A percentile compares a stretch with the other conserved stretches of the same genome.
Conservation (phyloP, 2,888 invertebrate species). For the Odiellus spinosus region DNA sequence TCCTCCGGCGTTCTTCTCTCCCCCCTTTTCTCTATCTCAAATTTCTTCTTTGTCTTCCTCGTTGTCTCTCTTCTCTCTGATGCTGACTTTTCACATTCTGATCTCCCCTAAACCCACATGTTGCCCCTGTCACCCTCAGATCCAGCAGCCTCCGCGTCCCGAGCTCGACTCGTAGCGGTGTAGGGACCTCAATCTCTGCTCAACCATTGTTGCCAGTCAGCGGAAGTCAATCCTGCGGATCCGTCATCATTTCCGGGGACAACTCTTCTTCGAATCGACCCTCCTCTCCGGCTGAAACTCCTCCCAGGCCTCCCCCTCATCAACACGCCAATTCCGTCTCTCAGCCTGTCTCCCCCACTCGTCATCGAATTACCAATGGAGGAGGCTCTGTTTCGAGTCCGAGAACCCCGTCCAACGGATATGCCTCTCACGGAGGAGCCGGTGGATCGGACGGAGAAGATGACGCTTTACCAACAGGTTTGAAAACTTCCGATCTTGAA, state of each 20-base stretch:
- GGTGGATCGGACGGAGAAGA: slow-evolving; percentile 6
- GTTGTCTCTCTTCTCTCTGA: no score
- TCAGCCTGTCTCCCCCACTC: slow-evolving; percentile 13
- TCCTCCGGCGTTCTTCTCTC: background rate
- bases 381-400: slow-evolving; percentile 14
- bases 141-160: slow-evolving; percentile 16
- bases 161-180: slow-evolving; percentile 14
- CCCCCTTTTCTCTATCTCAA: no score
- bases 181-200: slow-evolving; percentile 8
- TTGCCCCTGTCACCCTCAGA: slow-evolving; percentile 6
- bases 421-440: background rate
- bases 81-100: background rate
- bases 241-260: slow-evolving; percentile 14
- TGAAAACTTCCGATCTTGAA: slow-evolving; percentile 15
- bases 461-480: slow-evolving; percentile 16
- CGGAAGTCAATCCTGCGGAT: slow-evolving; percentile 18
- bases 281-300: background rate
- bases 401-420: background rate
- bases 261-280: slow-evolving; percentile 4
- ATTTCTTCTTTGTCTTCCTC: no score
- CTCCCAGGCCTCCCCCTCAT: slow-evolving; percentile 8
- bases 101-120: background rate
- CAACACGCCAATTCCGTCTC: slow-evolving; percentile 14
- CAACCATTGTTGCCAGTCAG: slow-evolving; percentile 14
- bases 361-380: slow-evolving; percentile 14